Evolutionary conservation across 2,113 vertebrate species (phyloP).

Genomic region (Promerops cafer): DNA sequence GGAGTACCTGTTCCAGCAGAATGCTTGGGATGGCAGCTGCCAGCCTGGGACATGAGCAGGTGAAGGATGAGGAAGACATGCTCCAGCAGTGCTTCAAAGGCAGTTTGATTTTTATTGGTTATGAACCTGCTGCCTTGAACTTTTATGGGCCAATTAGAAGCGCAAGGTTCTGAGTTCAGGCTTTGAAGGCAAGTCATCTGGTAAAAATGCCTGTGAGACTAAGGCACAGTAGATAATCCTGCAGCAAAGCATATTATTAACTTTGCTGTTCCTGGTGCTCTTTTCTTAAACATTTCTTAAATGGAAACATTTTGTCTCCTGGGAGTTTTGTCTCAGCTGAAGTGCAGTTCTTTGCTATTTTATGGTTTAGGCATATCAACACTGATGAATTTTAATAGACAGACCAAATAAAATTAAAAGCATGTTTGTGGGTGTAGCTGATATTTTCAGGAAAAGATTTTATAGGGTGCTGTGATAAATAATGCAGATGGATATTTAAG

Average conservation of each 20-base stretch:
- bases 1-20: neutral
- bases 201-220: neutral
- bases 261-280: neutral
- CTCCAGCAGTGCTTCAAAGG: neutral
- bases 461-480: neutral
- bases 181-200: neutral
- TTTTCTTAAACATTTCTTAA: neutral
- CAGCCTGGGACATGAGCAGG: neutral
- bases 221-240: neutral
- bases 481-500: neutral
- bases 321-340: neutral
- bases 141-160: neutral
- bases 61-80: neutral
- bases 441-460: neutral
- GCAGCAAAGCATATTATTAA: neutral
- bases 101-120: neutral
- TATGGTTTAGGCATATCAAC: neutral
- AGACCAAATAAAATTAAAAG: neutral
- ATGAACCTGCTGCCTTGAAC: neutral
- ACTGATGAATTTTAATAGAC: neutral
- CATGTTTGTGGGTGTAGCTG: neutral
- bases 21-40: neutral
- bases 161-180: neutral
- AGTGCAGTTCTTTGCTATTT: neutral
- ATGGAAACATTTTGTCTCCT: neutral